Base-by-base conservation (phyloP, 2,113 vertebrate genomes). In the Psittacula cyanocephala region DNA sequence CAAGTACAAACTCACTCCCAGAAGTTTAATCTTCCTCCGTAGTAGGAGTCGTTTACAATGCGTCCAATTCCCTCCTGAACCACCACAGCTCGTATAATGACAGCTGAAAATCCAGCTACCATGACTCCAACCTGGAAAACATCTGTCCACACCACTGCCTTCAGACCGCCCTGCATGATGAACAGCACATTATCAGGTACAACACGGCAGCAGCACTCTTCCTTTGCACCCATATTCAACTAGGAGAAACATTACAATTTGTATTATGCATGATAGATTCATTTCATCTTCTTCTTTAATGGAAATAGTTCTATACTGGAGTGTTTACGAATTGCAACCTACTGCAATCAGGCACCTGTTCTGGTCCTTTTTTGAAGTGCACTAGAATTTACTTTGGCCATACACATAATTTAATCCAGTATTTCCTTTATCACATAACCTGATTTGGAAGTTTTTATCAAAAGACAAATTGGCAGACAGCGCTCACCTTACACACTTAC, bases 61-160 rank as follows among this genome's bases (percentile, higher is more conserved):
- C 43, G 85, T 31, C 64, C 82, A 68, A 99, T 81, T 64, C 98
- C 99, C 3, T 97, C 98, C 93, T 98, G 97, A 76, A 98, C 44
- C 55, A 98, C 82, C 70, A 98, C 97, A 72, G 98, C 97, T 86
- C 97, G 98, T 94, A 99, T 93, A 79, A 99, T 98, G 80, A 99
- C 98, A 46, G 98, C 96, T 2, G 98, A 95, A 95, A 99, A 98
- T 46, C 99, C 99, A 94, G 98, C 98, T 3, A 99, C 64, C 98
- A 99, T 99, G 92, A 99, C 98, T 90, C 97, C 98, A 81, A 99
- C 97, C 97, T 99, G 99, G 95, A 99, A 98, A 59, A 99, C 99
- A 4, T 99, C 99, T 10, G 99, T 99, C 99, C 99, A 99, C 68
- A 99, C 98, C 90, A 99, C 99, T 4, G 99, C 99, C 95, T 99